phyloP scores from a whole-genome alignment of 2,797 vertebrate genomes.

The Periophthalmus magnuspinnatus region DNA sequence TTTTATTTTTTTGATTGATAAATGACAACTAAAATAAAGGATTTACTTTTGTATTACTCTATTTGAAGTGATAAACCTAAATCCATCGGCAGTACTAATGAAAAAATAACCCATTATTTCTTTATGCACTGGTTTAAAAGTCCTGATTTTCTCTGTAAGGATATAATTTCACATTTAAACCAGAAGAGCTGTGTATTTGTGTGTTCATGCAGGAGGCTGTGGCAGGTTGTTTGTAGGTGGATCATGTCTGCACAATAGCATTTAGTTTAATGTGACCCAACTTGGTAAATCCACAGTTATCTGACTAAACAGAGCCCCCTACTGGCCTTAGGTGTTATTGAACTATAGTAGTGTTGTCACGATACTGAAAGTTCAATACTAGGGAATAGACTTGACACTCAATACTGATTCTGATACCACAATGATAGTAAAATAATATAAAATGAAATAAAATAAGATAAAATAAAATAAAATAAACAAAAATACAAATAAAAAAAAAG shows the following conservation, averaged over 20 bases:
- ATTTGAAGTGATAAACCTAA: too few species aligned
- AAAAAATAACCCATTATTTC: not conserved
- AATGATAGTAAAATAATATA: too few species aligned
- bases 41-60: too few species aligned
- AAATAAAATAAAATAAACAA: too few species aligned
- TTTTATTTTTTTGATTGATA: too few species aligned
- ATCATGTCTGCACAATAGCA: not conserved
- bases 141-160: not conserved
- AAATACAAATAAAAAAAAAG: too few species aligned
- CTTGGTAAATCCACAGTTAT: constrained; percentile 1
- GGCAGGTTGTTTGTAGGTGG: constrained; percentile 29
- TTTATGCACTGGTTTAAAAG: not conserved
- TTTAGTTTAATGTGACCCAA: not conserved
- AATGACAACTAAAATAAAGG: too few species aligned
- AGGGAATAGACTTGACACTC: too few species aligned
- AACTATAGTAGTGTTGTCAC: too few species aligned
- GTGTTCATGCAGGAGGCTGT: constrained; percentile 3
- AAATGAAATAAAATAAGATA: too few species aligned
- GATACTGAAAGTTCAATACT: too few species aligned
- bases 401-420: too few species aligned
- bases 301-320: constrained; percentile 47
- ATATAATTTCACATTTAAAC: not conserved
- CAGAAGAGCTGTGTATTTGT: not conserved
- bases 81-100: not conserved
- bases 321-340: constrained; percentile 35